A percentile compares a stretch with the other conserved stretches of the same genome.
Evolutionary conservation across 1,140 invertebrate genomes (phyloP).

Genomic region (Zaprionus camerounensis): DNA sequence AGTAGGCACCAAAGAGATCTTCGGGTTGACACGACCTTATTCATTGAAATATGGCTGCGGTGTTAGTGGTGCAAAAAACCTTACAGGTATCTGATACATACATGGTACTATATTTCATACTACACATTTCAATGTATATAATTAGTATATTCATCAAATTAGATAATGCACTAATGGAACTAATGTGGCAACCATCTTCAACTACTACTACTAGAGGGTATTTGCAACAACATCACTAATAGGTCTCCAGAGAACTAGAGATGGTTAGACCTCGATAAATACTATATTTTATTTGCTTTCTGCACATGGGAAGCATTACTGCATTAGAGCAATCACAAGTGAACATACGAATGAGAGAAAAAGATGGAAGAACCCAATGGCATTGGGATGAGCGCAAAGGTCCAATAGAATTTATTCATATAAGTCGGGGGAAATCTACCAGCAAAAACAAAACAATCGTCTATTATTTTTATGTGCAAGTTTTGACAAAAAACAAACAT

Average conservation of each 20-base stretch:
- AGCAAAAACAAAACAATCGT: background rate
- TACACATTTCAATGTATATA: too few species aligned
- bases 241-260: background rate
- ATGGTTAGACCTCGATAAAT: background rate
- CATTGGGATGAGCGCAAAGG: too few species aligned
- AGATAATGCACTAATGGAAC: too few species aligned
- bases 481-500: background rate
- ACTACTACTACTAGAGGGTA: background rate
- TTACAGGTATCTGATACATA: too few species aligned
- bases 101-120: too few species aligned
- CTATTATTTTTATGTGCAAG: background rate
- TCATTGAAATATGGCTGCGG: too few species aligned
- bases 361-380: conserved; percentile 22
- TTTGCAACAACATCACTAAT: background rate
- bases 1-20: too few species aligned
- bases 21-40: too few species aligned
- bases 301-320: conserved; percentile 11
- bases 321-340: conserved; percentile 37
- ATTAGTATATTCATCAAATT: too few species aligned
- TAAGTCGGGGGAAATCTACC: background rate
- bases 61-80: too few species aligned
- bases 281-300: background rate
- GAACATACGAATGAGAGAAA: conserved; percentile 24
- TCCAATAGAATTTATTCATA: background rate
- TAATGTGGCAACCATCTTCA: background rate